phyloP scores from a whole-genome alignment of 2,888 invertebrate genomes.

The Patella ulyssiponensis region DNA sequence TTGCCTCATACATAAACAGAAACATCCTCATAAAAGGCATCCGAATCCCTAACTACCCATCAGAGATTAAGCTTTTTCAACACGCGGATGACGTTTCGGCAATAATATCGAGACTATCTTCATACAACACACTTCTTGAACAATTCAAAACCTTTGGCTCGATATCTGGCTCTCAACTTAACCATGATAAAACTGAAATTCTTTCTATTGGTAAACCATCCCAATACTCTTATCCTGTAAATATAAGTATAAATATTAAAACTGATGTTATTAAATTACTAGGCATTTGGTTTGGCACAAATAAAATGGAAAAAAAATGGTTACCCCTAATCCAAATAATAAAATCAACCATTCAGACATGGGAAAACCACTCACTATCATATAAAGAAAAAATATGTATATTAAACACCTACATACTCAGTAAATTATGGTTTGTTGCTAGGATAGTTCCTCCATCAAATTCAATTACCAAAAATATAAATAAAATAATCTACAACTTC shows the following conservation, averaged over 20 bases:
- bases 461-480: neutral
- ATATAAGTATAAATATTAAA: too few species aligned
- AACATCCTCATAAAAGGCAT: neutral
- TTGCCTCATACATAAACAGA: neutral
- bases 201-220: neutral
- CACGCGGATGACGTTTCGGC: slow-evolving; percentile 2
- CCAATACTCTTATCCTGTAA: too few species aligned
- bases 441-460: neutral
- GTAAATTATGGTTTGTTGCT: neutral
- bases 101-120: neutral
- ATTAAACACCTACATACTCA: neutral
- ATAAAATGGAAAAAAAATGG: too few species aligned
- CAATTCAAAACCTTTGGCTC: neutral
- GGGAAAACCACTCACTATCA: neutral
- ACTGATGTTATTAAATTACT: too few species aligned
- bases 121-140: neutral
- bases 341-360: neutral
- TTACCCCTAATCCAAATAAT: too few species aligned
- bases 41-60: neutral
- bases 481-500: neutral
- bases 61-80: neutral
- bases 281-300: too few species aligned
- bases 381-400: neutral
- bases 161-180: neutral
- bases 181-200: neutral